Evolutionary conservation across 2,888 invertebrate species (phyloP), one percentile per base, ranked within the genome.

Genomic region (Argyresthia goedartella): DNA sequence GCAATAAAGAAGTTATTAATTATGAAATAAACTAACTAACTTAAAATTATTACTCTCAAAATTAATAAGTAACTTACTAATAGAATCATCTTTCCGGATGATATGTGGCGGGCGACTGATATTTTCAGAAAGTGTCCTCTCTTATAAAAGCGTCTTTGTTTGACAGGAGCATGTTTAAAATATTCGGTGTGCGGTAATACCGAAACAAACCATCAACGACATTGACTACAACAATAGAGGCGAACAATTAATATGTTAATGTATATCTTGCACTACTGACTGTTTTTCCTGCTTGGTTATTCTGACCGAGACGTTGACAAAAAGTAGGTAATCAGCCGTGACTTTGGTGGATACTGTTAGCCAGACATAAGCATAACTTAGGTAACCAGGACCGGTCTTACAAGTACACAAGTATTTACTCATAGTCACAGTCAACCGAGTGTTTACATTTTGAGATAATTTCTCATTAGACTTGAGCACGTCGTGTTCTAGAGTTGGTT

Each of bases 161-260:
- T 70, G 67, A 66, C 60, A 11, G 15, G 48, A 53, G 51, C 13
- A 34, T 47, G 36, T 16, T 51, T 71, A 73, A 85, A 78, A 76
- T 82, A 81, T 82, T 52, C 49, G 69, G 77, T 69, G 71, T 81
- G 76, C 78, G 69, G 79, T 76, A 80, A 84, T 72, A 82, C 79
- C 79, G 81, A 84, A 79, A 84, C 84, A 78, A 85, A 85, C 73
- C 73, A 76, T 73, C n/a, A 85, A 85, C 85, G 86, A 81, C 85
- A 71, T 71, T 72, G 69, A 76, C 69, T 69, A 69, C 64, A 66
- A 78, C 79, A 82, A 84, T 74, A 78, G 79, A 59, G 65, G 65
- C 60, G 56, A 73, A 85, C 82, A 86, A 85, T 82, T 71, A 78
- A 79, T 74, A 85, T 84, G 85, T 60, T 72, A 84, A 85, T 85